Evolutionary conservation across 2,797 vertebrate species (phyloP), one percentile per base, ranked within the genome.

Genomic region (Sebastolobus alascanus): DNA sequence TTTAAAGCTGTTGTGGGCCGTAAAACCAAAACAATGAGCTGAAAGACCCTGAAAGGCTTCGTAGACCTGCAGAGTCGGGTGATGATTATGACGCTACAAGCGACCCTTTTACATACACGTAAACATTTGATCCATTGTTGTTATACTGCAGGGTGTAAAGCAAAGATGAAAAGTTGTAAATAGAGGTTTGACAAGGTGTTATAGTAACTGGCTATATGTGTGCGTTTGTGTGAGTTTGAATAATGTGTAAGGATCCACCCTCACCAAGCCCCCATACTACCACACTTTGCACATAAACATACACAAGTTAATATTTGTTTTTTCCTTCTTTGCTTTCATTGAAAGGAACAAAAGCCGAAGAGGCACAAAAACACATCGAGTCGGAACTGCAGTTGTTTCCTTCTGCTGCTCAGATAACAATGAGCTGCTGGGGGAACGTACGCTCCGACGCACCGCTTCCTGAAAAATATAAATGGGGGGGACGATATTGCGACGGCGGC

Each of bases 361-460:
- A 87, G 84, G 74, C 75, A 88, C 50, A 78, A 79, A 88, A 88
- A 87, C 90, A 85, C 80, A 74, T 50, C 52, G 1, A 73, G 73
- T 70, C 80, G 84, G 85, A 90, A 84, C 88, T 68, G 83, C 93
- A 92, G 92, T 93, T 91, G 92, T 94, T 95, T 95, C 92, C 92
- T 91, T 63, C 63, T 79, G 83, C 80, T 50, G 71, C 84, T 90
- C 92, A 88, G 92, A 90, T 94, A 94, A 94, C 93, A 94, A 94
- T 93, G 88, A 91, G 84, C 87, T 74, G 74, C 76, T 55, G 82
- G 77, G 84, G 84, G 85, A 84, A 77, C 82, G 43, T 68, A 65
- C 13, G 40, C 76, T 67, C 80, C 10, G 64, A 81, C 54, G 29
- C 85, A 50, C 66, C 40, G 2, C 85, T 91, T 93, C 93, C 90